Percentiles rank a stretch among this genome's conserved stretches.
Conservation (phyloP, 2,797 vertebrate genomes). For the Enteromius afrohamiltoni region DNA sequence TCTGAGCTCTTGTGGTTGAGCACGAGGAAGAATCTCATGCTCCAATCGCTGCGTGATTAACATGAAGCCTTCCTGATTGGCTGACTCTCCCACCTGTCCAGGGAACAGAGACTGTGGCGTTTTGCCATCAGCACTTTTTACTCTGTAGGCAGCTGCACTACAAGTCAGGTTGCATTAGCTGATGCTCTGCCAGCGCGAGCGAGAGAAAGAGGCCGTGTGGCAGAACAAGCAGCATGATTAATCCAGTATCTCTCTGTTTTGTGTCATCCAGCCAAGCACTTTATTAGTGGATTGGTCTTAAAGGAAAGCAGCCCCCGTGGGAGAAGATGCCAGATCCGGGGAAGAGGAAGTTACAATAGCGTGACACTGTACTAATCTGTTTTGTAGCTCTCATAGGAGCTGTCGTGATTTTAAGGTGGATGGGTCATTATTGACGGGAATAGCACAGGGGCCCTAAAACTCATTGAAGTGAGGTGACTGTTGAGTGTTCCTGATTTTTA, state of each 20-base stretch:
- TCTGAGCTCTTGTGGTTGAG: neutral
- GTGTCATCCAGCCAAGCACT: slow-evolving; percentile 9
- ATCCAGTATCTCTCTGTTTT: slow-evolving; percentile 10
- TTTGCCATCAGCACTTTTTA: slow-evolving; percentile 34
- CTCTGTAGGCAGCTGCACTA: slow-evolving; percentile 36
- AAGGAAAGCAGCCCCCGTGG: slow-evolving; percentile 18
- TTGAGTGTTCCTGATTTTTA: neutral
- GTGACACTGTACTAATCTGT: slow-evolving; percentile 17
- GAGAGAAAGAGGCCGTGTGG: neutral
- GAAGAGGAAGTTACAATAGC: neutral
- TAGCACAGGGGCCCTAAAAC: neutral
- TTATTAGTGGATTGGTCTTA: slow-evolving; percentile 35
- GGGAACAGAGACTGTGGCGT: slow-evolving; percentile 26
- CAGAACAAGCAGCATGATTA: slow-evolving; percentile 36
- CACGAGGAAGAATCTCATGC: neutral
- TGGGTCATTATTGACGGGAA: neutral
- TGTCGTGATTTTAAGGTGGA: slow-evolving; percentile 6
- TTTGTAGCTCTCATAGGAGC: neutral
- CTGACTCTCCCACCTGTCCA: slow-evolving; percentile 26
- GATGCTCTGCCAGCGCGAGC: slow-evolving; percentile 13
- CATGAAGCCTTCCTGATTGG: slow-evolving; percentile 35
- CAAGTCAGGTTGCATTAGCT: slow-evolving; percentile 41
- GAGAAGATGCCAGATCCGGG: neutral
- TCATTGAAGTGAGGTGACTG: neutral
- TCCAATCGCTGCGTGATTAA: slow-evolving; percentile 30